Conservation (phyloP, 2,113 vertebrate species). For the Tupaia chinensis region DNA sequence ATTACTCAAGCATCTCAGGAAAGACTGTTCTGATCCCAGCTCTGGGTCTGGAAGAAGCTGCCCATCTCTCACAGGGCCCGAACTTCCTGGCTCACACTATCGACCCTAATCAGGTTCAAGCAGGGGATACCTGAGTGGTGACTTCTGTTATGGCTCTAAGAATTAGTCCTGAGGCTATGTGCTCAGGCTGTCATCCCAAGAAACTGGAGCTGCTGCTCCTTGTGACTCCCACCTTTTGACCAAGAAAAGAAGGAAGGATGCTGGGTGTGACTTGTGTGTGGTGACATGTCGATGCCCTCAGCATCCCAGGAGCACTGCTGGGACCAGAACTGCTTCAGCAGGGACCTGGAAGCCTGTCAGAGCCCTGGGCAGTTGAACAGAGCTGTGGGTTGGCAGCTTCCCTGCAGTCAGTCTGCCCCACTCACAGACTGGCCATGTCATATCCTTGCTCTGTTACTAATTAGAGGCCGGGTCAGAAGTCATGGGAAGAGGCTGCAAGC, state of each 20-base stretch:
- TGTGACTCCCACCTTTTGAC: rapidly evolving
- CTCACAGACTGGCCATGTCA: neutral
- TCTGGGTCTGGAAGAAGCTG: rapidly evolving
- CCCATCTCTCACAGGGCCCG: rapidly evolving
- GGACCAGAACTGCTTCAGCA: rapidly evolving
- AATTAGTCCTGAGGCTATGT: neutral
- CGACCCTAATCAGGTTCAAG: neutral
- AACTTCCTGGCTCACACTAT: neutral
- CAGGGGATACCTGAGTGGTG: too few species aligned
- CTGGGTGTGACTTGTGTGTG: rapidly evolving
- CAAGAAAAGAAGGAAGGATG: neutral
- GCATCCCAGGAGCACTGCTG: neutral
- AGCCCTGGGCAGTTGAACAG: neutral
- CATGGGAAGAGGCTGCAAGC: neutral
- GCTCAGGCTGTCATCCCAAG: neutral
- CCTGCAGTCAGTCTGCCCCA: neutral
- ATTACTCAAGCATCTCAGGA: neutral
- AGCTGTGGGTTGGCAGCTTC: neutral
- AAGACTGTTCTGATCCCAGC: neutral
- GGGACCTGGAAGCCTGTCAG: neutral
- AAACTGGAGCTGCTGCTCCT: neutral
- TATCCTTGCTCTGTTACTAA: neutral
- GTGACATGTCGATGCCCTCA: neutral
- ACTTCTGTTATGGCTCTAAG: neutral
- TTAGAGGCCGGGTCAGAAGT: neutral